Evolutionary conservation across 2,888 invertebrate species (phyloP).

Genomic region (Zhuqinia jingwanae): DNA sequence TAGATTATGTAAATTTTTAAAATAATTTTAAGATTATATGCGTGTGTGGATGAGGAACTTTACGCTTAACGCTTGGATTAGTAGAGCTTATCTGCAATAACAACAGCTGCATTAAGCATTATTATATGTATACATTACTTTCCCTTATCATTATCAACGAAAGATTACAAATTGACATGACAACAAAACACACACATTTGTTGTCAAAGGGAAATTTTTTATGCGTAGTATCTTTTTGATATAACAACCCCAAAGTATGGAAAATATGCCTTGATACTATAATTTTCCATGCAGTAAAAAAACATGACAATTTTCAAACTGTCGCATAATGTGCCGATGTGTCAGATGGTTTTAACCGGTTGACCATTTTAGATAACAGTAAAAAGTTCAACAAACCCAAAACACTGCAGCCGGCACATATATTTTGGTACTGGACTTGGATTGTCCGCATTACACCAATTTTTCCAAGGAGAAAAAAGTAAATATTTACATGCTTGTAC

Average conservation of each 20-base stretch:
- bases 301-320: no score
- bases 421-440: neutral
- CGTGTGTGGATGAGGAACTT: no score
- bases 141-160: neutral
- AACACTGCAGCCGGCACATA: no score
- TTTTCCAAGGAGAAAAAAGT: neutral
- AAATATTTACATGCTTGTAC: conserved; percentile 8
- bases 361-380: conserved; percentile 3
- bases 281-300: no score
- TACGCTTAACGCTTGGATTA: neutral
- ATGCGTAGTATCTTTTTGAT: neutral
- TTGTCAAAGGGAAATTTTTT: conserved; percentile 20
- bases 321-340: neutral
- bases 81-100: neutral
- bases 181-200: conserved; percentile 1
- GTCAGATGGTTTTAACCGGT: conserved; percentile 17
- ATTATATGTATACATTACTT: neutral
- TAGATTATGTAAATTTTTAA: no score
- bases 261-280: no score
- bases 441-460: neutral
- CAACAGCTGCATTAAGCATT: neutral
- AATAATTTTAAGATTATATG: no score
- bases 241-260: no score
- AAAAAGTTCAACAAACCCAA: conserved; percentile 24
- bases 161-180: neutral